Conservation (phyloP, 1,140 invertebrate species). For the Conus ventricosus region DNA sequence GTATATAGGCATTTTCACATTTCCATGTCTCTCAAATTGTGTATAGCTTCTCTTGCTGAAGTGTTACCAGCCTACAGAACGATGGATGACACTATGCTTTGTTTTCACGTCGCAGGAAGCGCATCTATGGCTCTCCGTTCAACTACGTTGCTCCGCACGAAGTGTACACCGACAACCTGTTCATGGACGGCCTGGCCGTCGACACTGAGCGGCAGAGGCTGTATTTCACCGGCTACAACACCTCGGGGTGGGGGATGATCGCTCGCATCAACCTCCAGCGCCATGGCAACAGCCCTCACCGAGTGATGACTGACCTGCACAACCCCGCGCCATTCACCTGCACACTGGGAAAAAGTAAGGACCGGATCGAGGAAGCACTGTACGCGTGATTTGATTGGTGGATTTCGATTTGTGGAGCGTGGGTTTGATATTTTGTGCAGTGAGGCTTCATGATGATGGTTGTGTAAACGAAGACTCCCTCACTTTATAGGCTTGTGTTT, state of each 20-base stretch:
- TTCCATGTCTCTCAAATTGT: too few species aligned
- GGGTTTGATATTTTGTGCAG: too few species aligned
- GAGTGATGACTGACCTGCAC: constrained; percentile 45
- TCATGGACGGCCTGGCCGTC: constrained; percentile 51
- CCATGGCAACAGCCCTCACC: constrained; percentile 43
- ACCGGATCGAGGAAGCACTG: too few species aligned
- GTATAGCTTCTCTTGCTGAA: too few species aligned
- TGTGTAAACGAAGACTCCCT: too few species aligned
- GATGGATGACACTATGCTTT: too few species aligned
- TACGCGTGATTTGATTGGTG: too few species aligned
- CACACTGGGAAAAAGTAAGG: constrained; percentile 57
- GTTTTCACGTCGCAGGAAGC: constrained; percentile 37
- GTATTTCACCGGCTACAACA: constrained; percentile 58
- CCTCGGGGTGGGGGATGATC: constrained; percentile 50
- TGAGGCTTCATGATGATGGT: too few species aligned
- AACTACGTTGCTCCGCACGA: constrained; percentile 50
- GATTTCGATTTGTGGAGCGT: too few species aligned
- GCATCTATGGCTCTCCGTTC: constrained; percentile 53
- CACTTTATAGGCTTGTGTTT: too few species aligned
- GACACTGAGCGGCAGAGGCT: constrained; percentile 51
- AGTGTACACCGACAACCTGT: constrained; percentile 48
- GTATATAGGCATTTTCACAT: too few species aligned
- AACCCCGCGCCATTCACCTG: constrained; percentile 53
- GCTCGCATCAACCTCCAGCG: constrained; percentile 53
- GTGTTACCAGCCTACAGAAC: too few species aligned